Base-by-base conservation (phyloP, 1,140 invertebrate genomes). In the Drosophila mojavensis region DNA sequence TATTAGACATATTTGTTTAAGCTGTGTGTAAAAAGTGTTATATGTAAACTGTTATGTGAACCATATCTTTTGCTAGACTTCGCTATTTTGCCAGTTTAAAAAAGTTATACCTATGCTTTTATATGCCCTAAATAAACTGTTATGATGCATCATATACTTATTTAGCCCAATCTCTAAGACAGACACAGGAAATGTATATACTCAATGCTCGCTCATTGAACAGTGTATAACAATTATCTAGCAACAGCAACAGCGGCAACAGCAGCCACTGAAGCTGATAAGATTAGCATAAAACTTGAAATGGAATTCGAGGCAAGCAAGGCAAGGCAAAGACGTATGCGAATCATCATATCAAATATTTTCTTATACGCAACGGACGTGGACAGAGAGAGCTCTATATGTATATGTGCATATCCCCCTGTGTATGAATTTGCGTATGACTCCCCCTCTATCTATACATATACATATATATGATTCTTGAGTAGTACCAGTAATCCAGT, bases 211-310 rank as follows among this genome's bases (percentile, higher is more conserved):
- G n/a, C 6, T 47, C 43, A 17, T 17, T 17, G 43, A 17, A 47
- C 17, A 47, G 1, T 9, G 30, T 62, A 62, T 28, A 33, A 30
- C 20, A 24, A 11, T 39, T 39, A 39, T 39, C 11, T 39, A 39
- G 36, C 36, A 39, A 1, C 20, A 24, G 20, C 11, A 30, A 39
- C 30, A 24, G 20, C 30, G 50, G n/a, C 9, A 63, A 7, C 41
- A 41, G 10, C 6, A 24, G 17, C 60, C 33, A 33, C 61, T 41
- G 33, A 41, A 4, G 65, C 72, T 63, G 72, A 75, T 75, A 75
- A 75, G 72, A 75, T 75, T 75, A 75, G 59, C 66, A 75, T 70
- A 70, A 48, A 58, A 62, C 30, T 63, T 17, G 10, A 54, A 70
- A 30, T 56, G 2, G n/a, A 71, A 64, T 30, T 28, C 41, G 3